Evolutionary conservation across 2,797 vertebrate genomes (phyloP).

Genomic region (Otolemur crassicaudatus): DNA sequence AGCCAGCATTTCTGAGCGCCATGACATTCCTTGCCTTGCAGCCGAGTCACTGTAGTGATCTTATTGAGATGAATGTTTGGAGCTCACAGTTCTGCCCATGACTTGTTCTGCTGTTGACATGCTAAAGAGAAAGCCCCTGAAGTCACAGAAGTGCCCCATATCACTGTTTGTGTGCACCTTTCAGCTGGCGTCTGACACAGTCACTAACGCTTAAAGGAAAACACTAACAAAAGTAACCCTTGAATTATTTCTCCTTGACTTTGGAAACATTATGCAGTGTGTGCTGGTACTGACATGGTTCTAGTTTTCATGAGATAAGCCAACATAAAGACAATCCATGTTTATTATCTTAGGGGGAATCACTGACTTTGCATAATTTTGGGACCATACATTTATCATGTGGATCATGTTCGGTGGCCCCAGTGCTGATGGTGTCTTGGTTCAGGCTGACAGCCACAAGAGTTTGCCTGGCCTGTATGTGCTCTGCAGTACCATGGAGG

Average conservation of each 20-base stretch:
- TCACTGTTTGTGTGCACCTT: not conserved
- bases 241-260: not conserved
- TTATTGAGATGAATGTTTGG: not conserved
- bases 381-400: not conserved
- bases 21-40: not conserved
- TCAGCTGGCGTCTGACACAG: not conserved
- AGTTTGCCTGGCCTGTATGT: not conserved
- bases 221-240: not conserved
- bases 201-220: not conserved
- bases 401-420: not conserved
- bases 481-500: fast-evolving
- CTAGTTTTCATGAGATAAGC: not conserved
- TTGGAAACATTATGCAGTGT: not conserved
- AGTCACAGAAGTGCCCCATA: not conserved
- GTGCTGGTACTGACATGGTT: not conserved
- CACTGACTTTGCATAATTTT: not conserved
- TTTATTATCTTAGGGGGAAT: not conserved
- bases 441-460: not conserved
- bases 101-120: not conserved
- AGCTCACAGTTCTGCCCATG: not conserved
- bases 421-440: not conserved
- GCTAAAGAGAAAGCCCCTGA: not conserved
- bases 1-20: not conserved
- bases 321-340: fast-evolving
- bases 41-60: not conserved